These are phyloP conservation scores for Pipistrellus kuhlii DNA, from an alignment of 2,797 vertebrate genomes.

Conservation along the genomic window DNA sequence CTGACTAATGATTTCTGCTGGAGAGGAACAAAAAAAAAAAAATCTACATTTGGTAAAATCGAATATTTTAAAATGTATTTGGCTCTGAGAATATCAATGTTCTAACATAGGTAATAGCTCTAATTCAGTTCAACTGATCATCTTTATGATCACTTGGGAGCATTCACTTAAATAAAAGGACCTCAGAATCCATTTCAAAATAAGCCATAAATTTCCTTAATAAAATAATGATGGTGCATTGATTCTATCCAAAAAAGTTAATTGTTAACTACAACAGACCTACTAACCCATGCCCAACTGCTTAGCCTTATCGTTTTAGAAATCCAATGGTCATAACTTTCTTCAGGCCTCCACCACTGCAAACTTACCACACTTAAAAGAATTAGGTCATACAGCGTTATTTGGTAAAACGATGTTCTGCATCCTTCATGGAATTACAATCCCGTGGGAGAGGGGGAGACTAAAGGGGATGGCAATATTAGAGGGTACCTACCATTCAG, in stretches of 20 bases:
- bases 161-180: slow-evolving; percentile 55
- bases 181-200: slow-evolving; percentile 34
- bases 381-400: not conserved
- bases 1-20: slow-evolving; percentile 44
- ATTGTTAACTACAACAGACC: slow-evolving; percentile 51
- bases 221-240: slow-evolving; percentile 16
- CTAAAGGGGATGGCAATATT: not conserved
- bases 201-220: slow-evolving; percentile 26
- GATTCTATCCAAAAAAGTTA: slow-evolving; percentile 56
- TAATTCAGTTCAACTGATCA: slow-evolving; percentile 56
- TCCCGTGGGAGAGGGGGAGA: not conserved
- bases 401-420: slow-evolving; percentile 46
- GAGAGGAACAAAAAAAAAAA: slow-evolving; percentile 57
- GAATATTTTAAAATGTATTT: slow-evolving; percentile 51
- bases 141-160: slow-evolving; percentile 55
- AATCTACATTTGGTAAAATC: slow-evolving; percentile 44
- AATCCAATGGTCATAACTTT: slow-evolving; percentile 39
- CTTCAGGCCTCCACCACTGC: not conserved
- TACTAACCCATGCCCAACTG: slow-evolving; percentile 59
- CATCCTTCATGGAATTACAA: not conserved
- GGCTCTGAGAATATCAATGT: slow-evolving; percentile 55
- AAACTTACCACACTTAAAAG: slow-evolving; percentile 44
- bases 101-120: slow-evolving; percentile 33
- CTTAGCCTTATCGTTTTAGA: slow-evolving; percentile 59
- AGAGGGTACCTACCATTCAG: not conserved